phyloP scores from a whole-genome alignment of 2,113 vertebrate genomes.

The Gymnarchus niloticus region DNA sequence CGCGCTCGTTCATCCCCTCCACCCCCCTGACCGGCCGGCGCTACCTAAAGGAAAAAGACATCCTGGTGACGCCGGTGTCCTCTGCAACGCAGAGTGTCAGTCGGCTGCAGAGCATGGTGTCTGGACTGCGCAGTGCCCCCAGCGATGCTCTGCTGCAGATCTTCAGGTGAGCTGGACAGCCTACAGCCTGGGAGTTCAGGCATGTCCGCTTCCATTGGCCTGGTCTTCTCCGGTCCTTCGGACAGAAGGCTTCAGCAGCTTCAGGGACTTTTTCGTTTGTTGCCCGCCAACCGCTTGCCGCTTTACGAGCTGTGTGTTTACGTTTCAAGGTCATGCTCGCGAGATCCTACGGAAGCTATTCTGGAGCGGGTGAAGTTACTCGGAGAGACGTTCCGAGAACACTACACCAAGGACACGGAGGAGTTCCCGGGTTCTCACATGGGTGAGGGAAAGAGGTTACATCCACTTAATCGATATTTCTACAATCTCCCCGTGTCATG shows the following conservation, averaged over 20 bases:
- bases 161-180: constrained; percentile 71
- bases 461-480: background rate
- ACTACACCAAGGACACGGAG: constrained; percentile 79
- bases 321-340: constrained; percentile 72
- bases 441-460: constrained; percentile 64
- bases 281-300: background rate
- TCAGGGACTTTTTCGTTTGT: background rate
- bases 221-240: background rate
- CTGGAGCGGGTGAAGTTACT: constrained; percentile 70
- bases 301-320: background rate
- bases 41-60: constrained; percentile 89
- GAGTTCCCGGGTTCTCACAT: constrained; percentile 84
- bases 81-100: constrained; percentile 92
- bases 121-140: constrained; percentile 75
- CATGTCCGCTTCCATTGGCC: background rate
- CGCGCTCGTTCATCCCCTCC: constrained; percentile 81
- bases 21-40: constrained; percentile 88
- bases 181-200: too few species aligned
- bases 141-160: constrained; percentile 73
- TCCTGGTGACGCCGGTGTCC: constrained; percentile 82
- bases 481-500: too few species aligned
- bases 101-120: constrained; percentile 83
- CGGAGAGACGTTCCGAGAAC: constrained; percentile 78
- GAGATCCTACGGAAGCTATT: constrained; percentile 74
- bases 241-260: background rate